A percentile compares a stretch with the other conserved stretches of the same genome.
Evolutionary conservation across 2,113 vertebrate genomes (phyloP).

Genomic region (Oncorhynchus clarkii): DNA sequence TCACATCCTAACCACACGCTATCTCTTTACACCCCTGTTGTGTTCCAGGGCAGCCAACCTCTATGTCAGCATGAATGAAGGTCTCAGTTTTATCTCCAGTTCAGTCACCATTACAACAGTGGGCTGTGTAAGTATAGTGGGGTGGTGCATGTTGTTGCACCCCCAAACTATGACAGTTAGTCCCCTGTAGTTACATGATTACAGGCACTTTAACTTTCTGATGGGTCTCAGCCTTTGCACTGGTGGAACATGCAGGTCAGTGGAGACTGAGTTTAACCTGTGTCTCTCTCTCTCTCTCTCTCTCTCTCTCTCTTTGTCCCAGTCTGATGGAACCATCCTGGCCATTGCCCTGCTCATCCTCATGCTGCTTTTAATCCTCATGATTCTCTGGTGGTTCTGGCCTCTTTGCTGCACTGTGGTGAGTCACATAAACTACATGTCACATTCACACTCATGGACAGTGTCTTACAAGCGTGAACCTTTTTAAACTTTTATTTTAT

Average conservation of each 20-base stretch:
- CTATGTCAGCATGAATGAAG: constrained; percentile 90
- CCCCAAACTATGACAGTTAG: neutral
- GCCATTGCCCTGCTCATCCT: constrained; percentile 91
- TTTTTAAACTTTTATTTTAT: neutral
- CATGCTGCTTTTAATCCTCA: constrained; percentile 87
- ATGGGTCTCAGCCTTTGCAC: neutral
- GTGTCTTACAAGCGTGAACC: neutral
- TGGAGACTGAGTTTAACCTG: neutral
- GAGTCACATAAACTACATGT: constrained; percentile 41
- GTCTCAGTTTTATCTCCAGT: constrained; percentile 86
- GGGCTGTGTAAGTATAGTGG: constrained; percentile 79
- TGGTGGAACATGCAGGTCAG: neutral
- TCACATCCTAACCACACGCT: neutral
- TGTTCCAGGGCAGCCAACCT: constrained; percentile 86
- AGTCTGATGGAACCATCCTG: constrained; percentile 96
- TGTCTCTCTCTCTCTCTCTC: constrained; percentile 19
- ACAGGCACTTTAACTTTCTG: neutral
- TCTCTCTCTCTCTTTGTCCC: constrained; percentile 35
- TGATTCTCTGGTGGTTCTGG: constrained; percentile 99
- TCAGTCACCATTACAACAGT: constrained; percentile 85
- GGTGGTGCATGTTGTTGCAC: neutral
- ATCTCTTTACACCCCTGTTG: neutral
- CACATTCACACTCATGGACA: neutral
- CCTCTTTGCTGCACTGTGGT: constrained; percentile 99
- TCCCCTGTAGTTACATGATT: too few species aligned